phyloP scores from a whole-genome alignment of 2,797 vertebrate genomes.

The Chelonia mydas region DNA sequence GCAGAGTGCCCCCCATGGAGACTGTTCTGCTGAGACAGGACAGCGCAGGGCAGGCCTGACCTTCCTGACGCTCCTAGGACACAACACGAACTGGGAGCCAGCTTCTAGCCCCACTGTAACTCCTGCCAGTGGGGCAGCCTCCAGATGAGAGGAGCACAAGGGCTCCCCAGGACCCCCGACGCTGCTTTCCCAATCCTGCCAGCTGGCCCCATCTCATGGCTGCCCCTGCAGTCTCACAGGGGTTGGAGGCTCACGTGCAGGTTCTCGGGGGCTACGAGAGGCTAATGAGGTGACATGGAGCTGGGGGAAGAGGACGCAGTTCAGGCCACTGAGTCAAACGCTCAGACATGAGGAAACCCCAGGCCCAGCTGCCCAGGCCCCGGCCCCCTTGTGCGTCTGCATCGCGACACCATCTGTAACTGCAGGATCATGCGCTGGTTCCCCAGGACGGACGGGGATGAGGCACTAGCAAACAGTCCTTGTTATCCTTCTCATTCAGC shows the following conservation, averaged over 20 bases:
- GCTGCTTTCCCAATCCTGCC: background rate
- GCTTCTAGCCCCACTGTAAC: background rate
- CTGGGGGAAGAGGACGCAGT: background rate
- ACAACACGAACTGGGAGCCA: background rate
- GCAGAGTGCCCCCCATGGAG: background rate
- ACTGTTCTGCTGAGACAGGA: background rate
- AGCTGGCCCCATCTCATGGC: too few relatives aligned
- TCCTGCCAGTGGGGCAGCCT: background rate
- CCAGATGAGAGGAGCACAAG: background rate
- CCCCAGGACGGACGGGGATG: background rate
- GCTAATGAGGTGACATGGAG: background rate
- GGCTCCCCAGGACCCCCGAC: too few relatives aligned
- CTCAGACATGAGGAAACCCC: background rate
- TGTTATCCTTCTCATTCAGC: background rate
- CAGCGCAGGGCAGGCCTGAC: background rate
- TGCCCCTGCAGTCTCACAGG: background rate
- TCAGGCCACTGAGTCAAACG: background rate
- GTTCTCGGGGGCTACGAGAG: too few relatives aligned
- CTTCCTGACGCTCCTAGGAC: background rate
- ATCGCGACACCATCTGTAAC: accelerated
- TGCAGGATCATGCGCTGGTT: background rate
- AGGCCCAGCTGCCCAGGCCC: too few relatives aligned
- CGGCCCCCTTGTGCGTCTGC: background rate
- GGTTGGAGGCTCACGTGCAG: background rate
- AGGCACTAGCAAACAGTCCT: background rate